A percentile compares a stretch with the other conserved stretches of the same genome.
Conservation (phyloP, 2,888 invertebrate species). For the Parnassius mnemosyne region DNA sequence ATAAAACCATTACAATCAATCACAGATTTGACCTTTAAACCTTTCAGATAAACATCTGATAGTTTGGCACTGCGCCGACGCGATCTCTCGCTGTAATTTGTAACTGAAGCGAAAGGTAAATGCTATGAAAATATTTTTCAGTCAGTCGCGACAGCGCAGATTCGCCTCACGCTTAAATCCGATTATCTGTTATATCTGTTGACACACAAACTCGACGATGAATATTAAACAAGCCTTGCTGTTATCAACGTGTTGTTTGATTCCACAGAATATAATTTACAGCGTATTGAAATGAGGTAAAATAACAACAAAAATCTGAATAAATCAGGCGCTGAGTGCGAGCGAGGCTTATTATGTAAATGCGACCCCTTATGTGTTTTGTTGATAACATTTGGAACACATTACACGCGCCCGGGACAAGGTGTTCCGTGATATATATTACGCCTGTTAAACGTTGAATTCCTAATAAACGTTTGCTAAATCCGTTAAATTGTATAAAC, state of each 20-base stretch:
- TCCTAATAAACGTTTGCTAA: constrained; percentile 16
- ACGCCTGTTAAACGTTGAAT: constrained; percentile 17
- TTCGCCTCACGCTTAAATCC: constrained; percentile 29
- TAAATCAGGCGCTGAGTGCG: constrained; percentile 55
- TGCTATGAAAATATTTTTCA: constrained; percentile 18
- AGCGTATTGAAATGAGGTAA: constrained; percentile 56
- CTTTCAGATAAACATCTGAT: not conserved
- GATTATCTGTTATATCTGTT: constrained; percentile 34
- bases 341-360: constrained; percentile 67
- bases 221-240: constrained; percentile 51
- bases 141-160: not conserved
- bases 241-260: constrained; percentile 56
- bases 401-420: constrained; percentile 29
- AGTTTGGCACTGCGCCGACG: constrained; percentile 19
- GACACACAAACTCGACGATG: constrained; percentile 43
- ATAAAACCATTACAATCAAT: constrained; percentile 4
- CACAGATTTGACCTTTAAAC: constrained; percentile 10
- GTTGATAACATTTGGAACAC: constrained; percentile 62
- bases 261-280: constrained; percentile 49
- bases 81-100: not conserved
- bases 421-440: constrained; percentile 27
- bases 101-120: not conserved
- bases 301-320: constrained; percentile 69
- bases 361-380: constrained; percentile 61
- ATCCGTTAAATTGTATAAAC: constrained; percentile 19